Conservation (phyloP, 2,113 vertebrate species). For the Myotis davidii region DNA sequence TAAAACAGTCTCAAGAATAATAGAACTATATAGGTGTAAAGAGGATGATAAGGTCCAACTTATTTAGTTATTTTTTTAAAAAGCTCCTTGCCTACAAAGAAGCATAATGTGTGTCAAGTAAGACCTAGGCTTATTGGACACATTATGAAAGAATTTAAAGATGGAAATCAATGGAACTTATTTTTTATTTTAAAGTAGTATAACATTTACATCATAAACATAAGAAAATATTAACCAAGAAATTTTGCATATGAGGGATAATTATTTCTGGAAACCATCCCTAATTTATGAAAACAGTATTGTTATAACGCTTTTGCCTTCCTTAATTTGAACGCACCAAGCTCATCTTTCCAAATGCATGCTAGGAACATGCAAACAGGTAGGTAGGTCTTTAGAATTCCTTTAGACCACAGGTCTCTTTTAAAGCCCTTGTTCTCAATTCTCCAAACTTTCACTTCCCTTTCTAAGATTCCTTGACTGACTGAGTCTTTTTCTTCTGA, state of each 20-base stretch:
- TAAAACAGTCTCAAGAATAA: neutral
- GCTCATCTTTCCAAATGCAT: neutral
- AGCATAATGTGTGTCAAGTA: neutral
- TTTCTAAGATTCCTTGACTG: neutral
- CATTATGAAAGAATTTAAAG: neutral
- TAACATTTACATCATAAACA: neutral
- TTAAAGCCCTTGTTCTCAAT: neutral
- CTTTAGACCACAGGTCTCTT: neutral
- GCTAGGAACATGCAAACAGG: neutral
- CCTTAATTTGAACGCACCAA: neutral
- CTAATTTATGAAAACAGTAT: neutral
- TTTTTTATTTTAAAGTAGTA: constrained; percentile 21
- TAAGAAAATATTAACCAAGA: neutral
- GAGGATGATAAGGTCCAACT: neutral
- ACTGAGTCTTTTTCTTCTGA: neutral
- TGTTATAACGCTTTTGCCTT: neutral
- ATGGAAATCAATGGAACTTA: neutral
- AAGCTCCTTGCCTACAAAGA: neutral
- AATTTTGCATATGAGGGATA: neutral
- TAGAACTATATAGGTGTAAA: neutral
- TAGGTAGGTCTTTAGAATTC: neutral
- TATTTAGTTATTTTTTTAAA: neutral
- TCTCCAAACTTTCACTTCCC: neutral
- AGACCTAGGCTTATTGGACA: neutral
- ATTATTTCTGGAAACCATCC: neutral